Conservation (phyloP, 53 echinoderm and acorn worm species). For the Apostichopus leukothele region DNA sequence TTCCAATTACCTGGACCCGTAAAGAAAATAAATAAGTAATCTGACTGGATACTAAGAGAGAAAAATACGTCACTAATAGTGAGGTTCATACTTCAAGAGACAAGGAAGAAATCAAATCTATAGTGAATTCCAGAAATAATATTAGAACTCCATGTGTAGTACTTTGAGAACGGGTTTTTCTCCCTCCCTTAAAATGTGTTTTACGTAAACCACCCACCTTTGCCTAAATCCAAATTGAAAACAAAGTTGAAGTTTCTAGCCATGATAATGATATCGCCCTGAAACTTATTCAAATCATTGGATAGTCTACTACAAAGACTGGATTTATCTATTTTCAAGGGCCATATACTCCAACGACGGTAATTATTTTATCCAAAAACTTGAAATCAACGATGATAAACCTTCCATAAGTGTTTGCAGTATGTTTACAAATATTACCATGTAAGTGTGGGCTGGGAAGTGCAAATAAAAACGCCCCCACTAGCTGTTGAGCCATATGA, state of each 20-base stretch:
- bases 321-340: not conserved
- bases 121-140: not conserved
- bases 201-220: not conserved
- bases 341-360: not conserved
- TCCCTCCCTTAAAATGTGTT: not conserved
- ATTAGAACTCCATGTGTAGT: slow-evolving; percentile 1
- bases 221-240: not conserved
- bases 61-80: not conserved
- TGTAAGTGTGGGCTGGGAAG: not conserved
- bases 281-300: not conserved
- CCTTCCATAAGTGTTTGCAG: not conserved
- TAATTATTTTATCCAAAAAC: not conserved
- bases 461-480: not conserved
- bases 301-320: not conserved
- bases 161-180: not conserved
- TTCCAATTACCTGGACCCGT: not conserved
- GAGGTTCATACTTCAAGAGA: not conserved
- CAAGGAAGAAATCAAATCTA: not conserved
- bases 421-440: not conserved
- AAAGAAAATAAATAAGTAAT: not conserved
- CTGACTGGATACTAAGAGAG: not conserved
- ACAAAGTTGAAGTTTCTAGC: slow-evolving; percentile 18
- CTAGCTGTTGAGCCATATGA: not conserved
- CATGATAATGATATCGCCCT: not conserved
- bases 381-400: not conserved